Evolutionary conservation across 1,140 invertebrate species (phyloP).

Genomic region (Pseudomyrmex cubaensis): DNA sequence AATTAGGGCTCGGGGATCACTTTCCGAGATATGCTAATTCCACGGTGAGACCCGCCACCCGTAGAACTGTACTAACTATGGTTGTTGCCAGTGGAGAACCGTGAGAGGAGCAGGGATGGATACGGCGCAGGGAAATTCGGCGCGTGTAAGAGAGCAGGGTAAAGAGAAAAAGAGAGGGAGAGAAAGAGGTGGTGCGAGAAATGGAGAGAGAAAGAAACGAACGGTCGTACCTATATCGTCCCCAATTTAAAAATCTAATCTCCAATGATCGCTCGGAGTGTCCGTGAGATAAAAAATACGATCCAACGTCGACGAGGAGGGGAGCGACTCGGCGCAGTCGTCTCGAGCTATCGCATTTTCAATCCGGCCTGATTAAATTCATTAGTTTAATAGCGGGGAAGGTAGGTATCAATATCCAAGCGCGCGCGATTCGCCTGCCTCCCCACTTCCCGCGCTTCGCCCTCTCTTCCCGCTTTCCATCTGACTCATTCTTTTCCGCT

Average conservation of each 20-base stretch:
- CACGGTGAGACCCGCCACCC: slow-evolving; percentile 68
- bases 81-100: slow-evolving; percentile 49
- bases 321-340: slow-evolving; percentile 66
- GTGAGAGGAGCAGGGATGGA: background rate
- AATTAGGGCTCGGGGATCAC: slow-evolving; percentile 84
- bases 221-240: slow-evolving; percentile 71
- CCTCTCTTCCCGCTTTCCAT: slow-evolving; percentile 10
- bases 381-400: slow-evolving; percentile 83
- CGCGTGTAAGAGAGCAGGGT: slow-evolving; percentile 1
- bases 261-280: slow-evolving; percentile 83
- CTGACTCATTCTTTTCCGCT: slow-evolving; percentile 48
- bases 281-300: slow-evolving; percentile 72
- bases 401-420: slow-evolving; percentile 83
- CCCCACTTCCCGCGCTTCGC: slow-evolving; percentile 18
- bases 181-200: slow-evolving; percentile 35
- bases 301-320: slow-evolving; percentile 34
- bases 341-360: slow-evolving; percentile 81
- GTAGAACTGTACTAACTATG: slow-evolving; percentile 64
- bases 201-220: slow-evolving; percentile 40
- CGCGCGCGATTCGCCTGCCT: slow-evolving; percentile 71
- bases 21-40: slow-evolving; percentile 85
- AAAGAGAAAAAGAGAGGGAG: slow-evolving; percentile 12
- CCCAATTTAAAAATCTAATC: slow-evolving; percentile 86
- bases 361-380: slow-evolving; percentile 85
- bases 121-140: background rate